Base-by-base conservation (phyloP, 1,140 invertebrate genomes). In the Akabosia matsudoensis region DNA sequence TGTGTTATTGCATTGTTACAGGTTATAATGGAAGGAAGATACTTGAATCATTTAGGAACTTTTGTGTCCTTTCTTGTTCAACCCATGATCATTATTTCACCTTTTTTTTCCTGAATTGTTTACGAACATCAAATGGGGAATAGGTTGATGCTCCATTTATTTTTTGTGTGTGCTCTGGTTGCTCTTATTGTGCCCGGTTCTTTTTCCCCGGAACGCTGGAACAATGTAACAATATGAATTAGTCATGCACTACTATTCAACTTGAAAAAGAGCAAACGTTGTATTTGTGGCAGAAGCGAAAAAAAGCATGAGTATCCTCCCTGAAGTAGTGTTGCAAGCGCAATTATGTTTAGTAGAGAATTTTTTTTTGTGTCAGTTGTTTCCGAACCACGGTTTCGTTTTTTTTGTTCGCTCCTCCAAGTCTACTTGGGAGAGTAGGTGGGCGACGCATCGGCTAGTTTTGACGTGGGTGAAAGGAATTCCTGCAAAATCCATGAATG, bases 41-140 rank as follows among this genome's bases (percentile, higher is more conserved):
- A 51, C 70, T 73, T 31, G 61, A 70, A 73, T 76, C 70, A 72
- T 73, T 76, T 61, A 7, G 54, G 54, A 61, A 61, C 70, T 34
- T 37, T 76, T 71, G 51, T 64, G 70, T 28, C 67, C 37, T 56
- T 73, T 34, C 71, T 61, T 30, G 37, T 51, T 73, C 51, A 30
- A 18, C 14, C 31, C 10, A 31, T 31, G 34, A 76, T n/a, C n/a
- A n/a, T n/a, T n/a, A n/a, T n/a, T n/a, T n/a, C n/a, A n/a, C n/a
- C n/a, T n/a, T n/a, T n/a, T n/a, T n/a, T n/a, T n/a, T 26, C 22
- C 10, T 34, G 22, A 14, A 30, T 13, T 30, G 3, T 2, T 10
- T 16, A 70, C 31, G 2, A 18, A 3, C 24, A 28, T 24, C 7
- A 28, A 64, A 10, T 10, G 4, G 28, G 4, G 56, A 64, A 24